Evolutionary conservation across 1,140 invertebrate species (phyloP), one percentile per base, ranked within the genome.

Genomic region (Chrysopa pallens): DNA sequence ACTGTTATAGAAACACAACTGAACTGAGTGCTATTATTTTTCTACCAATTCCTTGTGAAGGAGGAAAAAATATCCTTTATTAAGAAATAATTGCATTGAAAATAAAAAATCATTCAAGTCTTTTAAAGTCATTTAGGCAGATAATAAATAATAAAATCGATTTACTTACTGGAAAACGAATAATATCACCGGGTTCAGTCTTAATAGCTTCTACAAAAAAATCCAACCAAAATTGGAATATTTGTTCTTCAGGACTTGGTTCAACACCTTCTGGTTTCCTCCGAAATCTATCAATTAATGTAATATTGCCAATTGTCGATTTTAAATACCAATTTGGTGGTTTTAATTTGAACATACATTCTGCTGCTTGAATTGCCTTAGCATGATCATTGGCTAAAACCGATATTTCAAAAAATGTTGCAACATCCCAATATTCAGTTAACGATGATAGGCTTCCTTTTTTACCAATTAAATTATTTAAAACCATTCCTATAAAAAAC

Each of bases 401-500:
- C 42, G 88, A 92, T 43, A 98, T 97, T 65, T 99, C 96, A 64
- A 99, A 98, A 66, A 97, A 98, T 1, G 94, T 98, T 0, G 96
- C 96, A 6, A 98, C 92, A 66, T 96, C 93, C 96, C 96, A 99
- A 58, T 99, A 99, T 56, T 98, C 94, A 52, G 84, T 85, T 3
- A 98, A 63, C 13, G 85, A 88, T 0, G 79, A 78, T 12, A 99
- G 61, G 58, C 87, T 93, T 14, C 95, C 95, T 63, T 98, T 98
- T 56, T 93, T 89, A 1, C 96, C 95, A 57, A 99, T 97, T 36
- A 98, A 68, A 69, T 95, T 95, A 62, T 98, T 98, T 38, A 99
- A 62, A 5, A 92, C 84, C 73, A 96, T 88, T 43, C 84, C 88
- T 79, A 50, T 27, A 52, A 54, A 46, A 46, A 46, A 38, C 6